Evolutionary conservation across 2,113 vertebrate species (phyloP), one percentile per base, ranked within the genome.

Genomic region (Sinocyclocheilus anshuiensis): DNA sequence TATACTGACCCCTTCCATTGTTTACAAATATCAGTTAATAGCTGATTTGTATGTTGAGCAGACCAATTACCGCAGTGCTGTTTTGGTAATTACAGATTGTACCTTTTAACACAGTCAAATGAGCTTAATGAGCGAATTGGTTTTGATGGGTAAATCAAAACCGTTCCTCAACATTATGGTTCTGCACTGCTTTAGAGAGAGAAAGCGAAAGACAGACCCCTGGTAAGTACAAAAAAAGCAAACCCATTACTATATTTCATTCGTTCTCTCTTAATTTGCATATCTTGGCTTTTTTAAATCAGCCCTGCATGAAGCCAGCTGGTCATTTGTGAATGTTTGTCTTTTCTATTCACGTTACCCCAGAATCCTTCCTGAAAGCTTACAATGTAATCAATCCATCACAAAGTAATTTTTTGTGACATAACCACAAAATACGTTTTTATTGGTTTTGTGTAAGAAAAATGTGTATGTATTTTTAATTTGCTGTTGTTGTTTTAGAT

Each of bases 381-480:
- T 39, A 65, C 63, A 87, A 59, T 59, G 74, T 85, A 89, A 91
- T 88, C 88, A 86, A 86, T 53, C 77, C 81, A 72, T 48, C 72
- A 48, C 11, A 48, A 26, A 26, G 22, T 26, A 16, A 24, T 48
- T 45, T n/a, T 45, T 42, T 74, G 10, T 6, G 39, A 45, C 39
- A 24, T 12, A 59, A 39, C 6, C 39, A 39, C 39, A 39, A 39
- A 39, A 39, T 39, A 29, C 2, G 29, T 26, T 42, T 42, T 42
- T 42, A 42, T 42, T 9, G 42, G 42, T 45, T 45, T 42, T 45
- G 2, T 45, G 42, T 45, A 45, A 10, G 8, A 2, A 45, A 10
- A 45, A 0, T 10, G 8, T 45, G 3, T 53, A 24, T 29, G 11
- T 29, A 29, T 67, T 29, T 26, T 67, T 67, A 2, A 67, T 29